These are phyloP conservation scores for Arvicanthis niloticus DNA, from an alignment of 2,113 vertebrate genomes.

Conservation along the genomic window DNA sequence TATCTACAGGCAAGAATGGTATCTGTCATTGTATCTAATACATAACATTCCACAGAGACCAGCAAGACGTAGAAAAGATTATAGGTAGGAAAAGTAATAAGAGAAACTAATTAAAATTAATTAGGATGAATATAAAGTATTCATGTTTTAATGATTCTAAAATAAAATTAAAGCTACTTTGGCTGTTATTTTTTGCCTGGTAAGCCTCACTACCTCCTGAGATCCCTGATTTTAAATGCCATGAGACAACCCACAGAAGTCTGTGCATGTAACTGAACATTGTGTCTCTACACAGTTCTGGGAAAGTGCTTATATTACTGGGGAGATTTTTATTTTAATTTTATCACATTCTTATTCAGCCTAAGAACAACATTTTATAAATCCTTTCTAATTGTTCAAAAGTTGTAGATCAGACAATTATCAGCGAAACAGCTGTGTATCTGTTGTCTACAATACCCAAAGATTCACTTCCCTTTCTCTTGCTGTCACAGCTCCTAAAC, in stretches of 20 bases:
- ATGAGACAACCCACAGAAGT: neutral
- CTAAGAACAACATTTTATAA: conserved; percentile 69
- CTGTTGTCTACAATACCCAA: conserved; percentile 62
- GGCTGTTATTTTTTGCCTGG: neutral
- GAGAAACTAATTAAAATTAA: neutral
- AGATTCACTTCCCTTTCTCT: conserved; percentile 74
- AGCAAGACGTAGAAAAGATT: neutral
- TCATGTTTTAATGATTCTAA: neutral
- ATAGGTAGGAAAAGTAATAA: neutral
- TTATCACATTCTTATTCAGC: conserved; percentile 63
- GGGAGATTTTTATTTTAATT: neutral
- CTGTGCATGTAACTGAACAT: neutral
- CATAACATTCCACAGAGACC: neutral
- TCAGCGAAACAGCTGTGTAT: conserved; percentile 66
- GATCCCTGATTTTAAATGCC: neutral
- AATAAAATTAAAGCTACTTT: neutral
- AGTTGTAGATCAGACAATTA: conserved; percentile 71
- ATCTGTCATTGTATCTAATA: neutral
- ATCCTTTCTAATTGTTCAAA: conserved; percentile 71
- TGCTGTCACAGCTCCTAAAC: conserved; percentile 80
- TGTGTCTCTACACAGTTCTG: neutral
- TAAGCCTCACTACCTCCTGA: neutral
- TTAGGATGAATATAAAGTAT: neutral
- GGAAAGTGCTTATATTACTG: neutral
- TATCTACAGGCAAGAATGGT: neutral